Evolutionary conservation across 1,140 invertebrate species (phyloP), one percentile per base, ranked within the genome.

Genomic region (Propsilocerus akamusi): DNA sequence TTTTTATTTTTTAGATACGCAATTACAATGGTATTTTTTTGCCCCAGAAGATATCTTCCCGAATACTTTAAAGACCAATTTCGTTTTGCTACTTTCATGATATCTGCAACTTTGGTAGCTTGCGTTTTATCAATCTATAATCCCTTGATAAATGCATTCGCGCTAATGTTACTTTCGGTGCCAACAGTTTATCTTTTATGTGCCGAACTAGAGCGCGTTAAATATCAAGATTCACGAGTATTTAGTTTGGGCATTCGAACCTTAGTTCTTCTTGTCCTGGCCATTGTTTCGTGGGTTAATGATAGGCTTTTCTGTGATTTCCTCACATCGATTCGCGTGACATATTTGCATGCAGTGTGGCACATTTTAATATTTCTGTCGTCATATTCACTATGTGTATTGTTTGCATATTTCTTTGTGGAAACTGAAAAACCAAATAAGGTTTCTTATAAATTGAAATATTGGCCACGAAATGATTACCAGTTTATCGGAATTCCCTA

Each of bases 321-420:
- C 20, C 86, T 81, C 81, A 71, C 78, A 0, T 72, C 74, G 7
- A 70, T 85, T 17, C 75, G 83, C 60, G 82, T 86, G 56, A 82
- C 83, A 0, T 86, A 86, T 65, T 67, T 86, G 54, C 84, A 87
- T 62, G 81, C 78, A 12, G 68, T 85, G 6, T 87, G 83, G 83
- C 84, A 87, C 64, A 68, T 86, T 17, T 74, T 86, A 32, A 85
- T 85, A 54, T 85, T 84, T 54, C 81, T 86, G 37, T 76, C 81
- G 0, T 76, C 79, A 41, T 85, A 85, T 52, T 79, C 78, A 6
- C 77, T 77, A 7, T 69, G 81, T 26, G 83, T 86, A 20, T 68
- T 86, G 0, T 84, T 81, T 60, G 81, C 82, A 1, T 86, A 83
- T 60, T 83, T 86, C 62, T 77, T 81, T 55, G 83, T 83, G 0